Base-by-base conservation (phyloP, 1,140 invertebrate species). In the Matsumurasca onukii region DNA sequence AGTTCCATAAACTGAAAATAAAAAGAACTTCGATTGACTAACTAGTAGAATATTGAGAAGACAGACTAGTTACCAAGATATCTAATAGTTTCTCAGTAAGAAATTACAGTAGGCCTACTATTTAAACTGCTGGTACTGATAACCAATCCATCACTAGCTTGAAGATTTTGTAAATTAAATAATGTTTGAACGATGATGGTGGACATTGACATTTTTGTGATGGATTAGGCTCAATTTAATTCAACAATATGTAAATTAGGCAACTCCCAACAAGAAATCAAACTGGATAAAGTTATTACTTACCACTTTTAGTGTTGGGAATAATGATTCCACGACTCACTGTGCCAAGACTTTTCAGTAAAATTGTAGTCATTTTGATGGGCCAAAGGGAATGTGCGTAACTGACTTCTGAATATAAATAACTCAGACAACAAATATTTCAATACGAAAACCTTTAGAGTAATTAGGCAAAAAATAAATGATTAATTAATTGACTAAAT, bases 301-400 rank as follows among this genome's bases (percentile, higher is more conserved):
- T 20, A 51, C 49, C 49, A n/a, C 49, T 20, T 51, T 51, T 51
- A 3, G 49, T 20, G 24, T 51, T 51, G 3, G 49, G 24, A 5
- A 51, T 22, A 51, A 51, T 22, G 3, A 51, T 20, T 51, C 49
- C 49, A 5, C 49, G 49, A 22, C 5, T n/a, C 5, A 51, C 49
- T n/a, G 49, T 5, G 49, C 49, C 49, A 17, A 51, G 24, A 51
- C 49, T 51, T 51, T 51, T 51, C 49, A 51, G 49, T 3, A 51
- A 22, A 5, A 51, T 12, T 20, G 49, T 51, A 5, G 49, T 51
- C 49, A 45, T 45, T 45, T 9, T 45, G 34, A n/a, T n/a, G n/a
- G n/a, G n/a, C n/a, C n/a, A n/a, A n/a, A n/a, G n/a, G n/a, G n/a
- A n/a, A n/a, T n/a, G n/a, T n/a, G n/a, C n/a, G n/a, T n/a, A n/a